A percentile compares a stretch with the other conserved stretches of the same genome.
phyloP scores from a whole-genome alignment of 2,797 vertebrate genomes.

The Danio jaintianensis region DNA sequence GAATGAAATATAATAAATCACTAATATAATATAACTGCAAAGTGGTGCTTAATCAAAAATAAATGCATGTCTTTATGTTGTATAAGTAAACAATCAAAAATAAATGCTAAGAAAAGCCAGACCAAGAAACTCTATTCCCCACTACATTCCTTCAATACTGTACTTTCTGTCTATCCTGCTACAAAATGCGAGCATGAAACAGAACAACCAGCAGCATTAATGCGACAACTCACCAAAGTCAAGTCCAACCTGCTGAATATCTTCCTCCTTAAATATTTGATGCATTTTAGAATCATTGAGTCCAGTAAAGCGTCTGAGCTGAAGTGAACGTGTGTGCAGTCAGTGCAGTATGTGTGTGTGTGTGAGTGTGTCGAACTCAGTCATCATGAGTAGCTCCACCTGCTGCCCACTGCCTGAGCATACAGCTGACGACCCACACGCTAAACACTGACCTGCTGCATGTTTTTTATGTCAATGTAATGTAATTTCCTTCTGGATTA shows the following conservation, averaged over 20 bases:
- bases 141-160: neutral
- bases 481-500: too few relatives aligned
- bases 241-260: conserved; percentile 81
- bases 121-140: neutral
- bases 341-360: conserved; percentile 1
- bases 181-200: neutral
- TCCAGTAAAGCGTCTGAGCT: neutral
- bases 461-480: too few relatives aligned
- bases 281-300: conserved; percentile 68
- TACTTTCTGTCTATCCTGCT: neutral
- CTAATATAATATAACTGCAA: too few relatives aligned
- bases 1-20: too few relatives aligned
- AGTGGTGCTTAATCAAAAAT: too few relatives aligned
- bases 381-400: conserved; percentile 56
- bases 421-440: conserved; percentile 79
- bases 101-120: too few relatives aligned
- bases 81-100: neutral
- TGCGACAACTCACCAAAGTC: conserved; percentile 80
- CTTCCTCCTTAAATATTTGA: conserved; percentile 80
- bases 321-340: neutral
- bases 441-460: neutral
- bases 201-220: conserved; percentile 21
- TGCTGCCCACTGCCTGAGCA: conserved; percentile 71
- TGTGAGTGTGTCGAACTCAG: conserved; percentile 22
- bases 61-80: neutral